Base-by-base conservation (phyloP, 2,888 invertebrate species). In the Protula sp. region DNA sequence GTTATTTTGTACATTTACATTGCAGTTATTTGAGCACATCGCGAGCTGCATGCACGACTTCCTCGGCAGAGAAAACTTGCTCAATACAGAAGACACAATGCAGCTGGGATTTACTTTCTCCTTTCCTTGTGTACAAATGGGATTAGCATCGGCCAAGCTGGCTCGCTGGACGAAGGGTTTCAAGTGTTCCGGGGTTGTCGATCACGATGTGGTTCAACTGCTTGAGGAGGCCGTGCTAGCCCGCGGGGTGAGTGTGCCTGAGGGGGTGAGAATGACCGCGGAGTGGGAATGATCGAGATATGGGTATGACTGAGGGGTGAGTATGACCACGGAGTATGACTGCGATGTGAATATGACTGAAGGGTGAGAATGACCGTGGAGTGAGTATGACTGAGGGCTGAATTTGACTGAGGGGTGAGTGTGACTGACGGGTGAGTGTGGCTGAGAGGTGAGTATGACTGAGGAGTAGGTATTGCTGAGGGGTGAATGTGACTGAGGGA, bases 111-210 rank as follows among this genome's bases (percentile, higher is more conserved):
- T 97, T 82, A 97, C 95, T 19, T 97, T 97, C 83, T 94, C 94
- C 75, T 97, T 97, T 79, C 95, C 97, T 0, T 85, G 94, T 71
- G 84, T 85, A 66, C 94, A 95, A 81, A 82, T 88, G 70, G 93
- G 94, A 0, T 30, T 97, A 27, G 93, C 92, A 4, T 88, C 88
- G 74, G 94, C 94, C 26, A 81, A 88, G 47, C 85, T 95, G 56
- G 90, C 90, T 71, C 86, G 89, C 52, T 97, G 95, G 97, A 97
- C 95, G n/a, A 97, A 97, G 83, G 94, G 94, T 3, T 97, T 97
- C 83, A 91, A 91, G 69, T 94, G 94, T 81, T 87, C 88, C 28
- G 94, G 91, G 3, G 94, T 94, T 2, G 90, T 92, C 54, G 89
- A 88, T 3, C 86, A 92, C 76, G 93, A 97, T 78, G 94, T 97